Percentiles rank a stretch among this genome's conserved stretches.
phyloP scores from a whole-genome alignment of 2,113 vertebrate genomes.

The Procavia capensis region DNA sequence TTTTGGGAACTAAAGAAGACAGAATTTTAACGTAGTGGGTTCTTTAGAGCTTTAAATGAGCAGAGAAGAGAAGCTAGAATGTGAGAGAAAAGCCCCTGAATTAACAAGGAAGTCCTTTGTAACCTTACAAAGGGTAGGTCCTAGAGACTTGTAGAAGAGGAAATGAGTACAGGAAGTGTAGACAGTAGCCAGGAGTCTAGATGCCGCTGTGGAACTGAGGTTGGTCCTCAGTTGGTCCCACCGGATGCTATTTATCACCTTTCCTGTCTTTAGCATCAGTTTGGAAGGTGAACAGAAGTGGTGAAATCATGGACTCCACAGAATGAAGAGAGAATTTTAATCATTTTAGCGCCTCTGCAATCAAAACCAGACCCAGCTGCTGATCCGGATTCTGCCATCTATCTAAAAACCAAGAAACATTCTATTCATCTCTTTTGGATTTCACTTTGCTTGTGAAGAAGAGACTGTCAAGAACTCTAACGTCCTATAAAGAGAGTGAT shows the following conservation, averaged over 20 bases:
- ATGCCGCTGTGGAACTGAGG: background rate
- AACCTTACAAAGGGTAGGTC: background rate
- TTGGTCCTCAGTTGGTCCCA: background rate
- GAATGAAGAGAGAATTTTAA: background rate
- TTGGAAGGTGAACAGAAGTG: background rate
- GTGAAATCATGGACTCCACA: background rate
- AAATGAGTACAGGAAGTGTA: background rate
- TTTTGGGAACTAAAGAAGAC: background rate
- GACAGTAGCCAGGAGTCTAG: background rate
- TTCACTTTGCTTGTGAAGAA: slow-evolving; percentile 14
- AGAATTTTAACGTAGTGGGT: background rate
- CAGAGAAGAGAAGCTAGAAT: background rate
- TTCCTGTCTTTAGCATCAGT: background rate
- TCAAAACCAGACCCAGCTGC: background rate
- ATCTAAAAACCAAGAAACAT: background rate
- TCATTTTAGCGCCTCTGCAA: background rate
- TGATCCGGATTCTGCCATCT: background rate
- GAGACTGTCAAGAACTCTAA: background rate
- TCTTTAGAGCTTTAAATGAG: background rate
- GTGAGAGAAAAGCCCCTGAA: background rate
- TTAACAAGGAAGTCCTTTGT: background rate
- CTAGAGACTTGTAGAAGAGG: background rate
- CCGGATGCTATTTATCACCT: background rate
- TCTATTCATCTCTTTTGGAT: background rate
- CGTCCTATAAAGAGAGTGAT: background rate